Evolutionary conservation across 2,113 vertebrate genomes (phyloP).

Genomic region (Gopherus flavomarginatus): DNA sequence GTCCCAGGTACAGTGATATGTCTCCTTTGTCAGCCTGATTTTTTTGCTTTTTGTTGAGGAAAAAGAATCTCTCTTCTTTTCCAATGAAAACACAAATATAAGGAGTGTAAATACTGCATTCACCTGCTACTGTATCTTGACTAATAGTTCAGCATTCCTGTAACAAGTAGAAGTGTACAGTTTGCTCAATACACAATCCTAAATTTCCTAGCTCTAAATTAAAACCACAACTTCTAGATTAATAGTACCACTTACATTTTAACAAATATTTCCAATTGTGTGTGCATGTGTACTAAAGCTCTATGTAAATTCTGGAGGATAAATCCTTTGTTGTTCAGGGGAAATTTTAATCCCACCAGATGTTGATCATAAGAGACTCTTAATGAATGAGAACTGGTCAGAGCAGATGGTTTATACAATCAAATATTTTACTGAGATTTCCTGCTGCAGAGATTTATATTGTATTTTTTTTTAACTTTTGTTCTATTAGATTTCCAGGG

Average conservation of each 20-base stretch:
- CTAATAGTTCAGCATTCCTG: background rate
- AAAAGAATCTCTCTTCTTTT: background rate
- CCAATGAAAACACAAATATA: background rate
- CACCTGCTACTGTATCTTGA: background rate
- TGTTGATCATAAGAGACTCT: conserved; percentile 59
- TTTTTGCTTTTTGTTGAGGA: background rate
- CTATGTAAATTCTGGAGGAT: conserved; percentile 51
- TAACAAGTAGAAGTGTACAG: background rate
- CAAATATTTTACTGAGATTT: conserved; percentile 61
- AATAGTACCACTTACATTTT: conserved; percentile 69
- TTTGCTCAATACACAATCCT: background rate
- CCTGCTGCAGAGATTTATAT: conserved; percentile 18
- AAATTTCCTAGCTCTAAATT: conserved; percentile 29
- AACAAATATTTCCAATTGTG: conserved; percentile 44
- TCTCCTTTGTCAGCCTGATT: background rate
- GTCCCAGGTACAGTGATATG: background rate
- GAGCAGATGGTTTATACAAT: conserved; percentile 49
- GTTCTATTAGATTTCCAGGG: background rate
- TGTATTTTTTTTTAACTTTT: background rate
- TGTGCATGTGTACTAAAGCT: conserved; percentile 41
- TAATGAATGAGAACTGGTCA: conserved; percentile 66
- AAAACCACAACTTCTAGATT: conserved; percentile 55
- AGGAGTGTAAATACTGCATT: background rate
- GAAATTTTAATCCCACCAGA: conserved; percentile 67
- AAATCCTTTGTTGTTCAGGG: conserved; percentile 59